Base-by-base conservation (phyloP, 2,797 vertebrate genomes). In the Xenops minutus region DNA sequence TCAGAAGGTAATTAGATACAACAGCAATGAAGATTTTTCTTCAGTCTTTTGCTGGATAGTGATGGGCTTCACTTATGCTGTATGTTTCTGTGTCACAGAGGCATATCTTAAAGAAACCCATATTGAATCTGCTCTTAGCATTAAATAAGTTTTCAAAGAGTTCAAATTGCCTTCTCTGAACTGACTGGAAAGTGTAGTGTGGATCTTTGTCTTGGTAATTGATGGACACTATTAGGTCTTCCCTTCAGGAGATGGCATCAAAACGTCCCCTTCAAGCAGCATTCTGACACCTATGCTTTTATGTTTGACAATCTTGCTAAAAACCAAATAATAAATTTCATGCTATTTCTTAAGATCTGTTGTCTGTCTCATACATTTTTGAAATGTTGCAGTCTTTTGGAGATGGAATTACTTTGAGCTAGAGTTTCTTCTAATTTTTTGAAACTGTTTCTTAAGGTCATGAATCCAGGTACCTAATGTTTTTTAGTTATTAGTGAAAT, bases 201-300 rank as follows among this genome's bases (percentile, higher is more conserved):
- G 56, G 69, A 84, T 85, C 69, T 78, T 82, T 88, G 68, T 43
- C 51, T 83, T 54, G 52, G 82, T 83, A 95, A 85, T 32, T 95
- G 92, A 96, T 86, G 88, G 88, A 95, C 76, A 86, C 85, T 90
- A 86, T 89, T 66, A 94, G 91, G 91, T 96, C 95, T 95, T 88
- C 54, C 62, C 66, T 94, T 88, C 69, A 93, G 69, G 73, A 89
- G 12, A 11, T 22, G 72, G 90, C 76, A 91, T 88, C 89, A 89
- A 71, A 90, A 89, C 73, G 67, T 81, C 48, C 18, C 48, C 73
- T 73, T 92, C 41, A 67, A 86, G 85, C 82, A 78, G 63, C 37
- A 37, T 63, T 88, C 62, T 91, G 95, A 91, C 87, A 85, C n/a
- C 55, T 55, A 18, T 81, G 91, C 92, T 96, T 95, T 96, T 75